These are phyloP conservation scores for Callitettix versicolor DNA, from an alignment of 1,140 invertebrate genomes.

Conservation along the genomic window DNA sequence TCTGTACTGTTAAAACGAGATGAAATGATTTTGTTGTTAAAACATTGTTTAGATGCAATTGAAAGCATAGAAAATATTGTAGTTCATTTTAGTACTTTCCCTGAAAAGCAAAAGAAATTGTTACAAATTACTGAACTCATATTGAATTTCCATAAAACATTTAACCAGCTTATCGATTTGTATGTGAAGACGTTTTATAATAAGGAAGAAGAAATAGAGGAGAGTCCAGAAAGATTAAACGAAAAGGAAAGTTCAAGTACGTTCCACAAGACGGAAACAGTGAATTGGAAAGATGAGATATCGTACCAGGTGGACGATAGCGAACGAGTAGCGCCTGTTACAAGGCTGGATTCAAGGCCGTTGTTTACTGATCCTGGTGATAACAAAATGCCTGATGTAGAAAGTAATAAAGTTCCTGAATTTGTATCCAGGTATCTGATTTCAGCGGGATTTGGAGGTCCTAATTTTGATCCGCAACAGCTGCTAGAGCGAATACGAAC, in stretches of 20 bases:
- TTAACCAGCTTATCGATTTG: neutral
- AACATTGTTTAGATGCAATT: too few relatives aligned
- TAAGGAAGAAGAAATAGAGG: neutral
- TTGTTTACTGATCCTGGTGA: slow-evolving; percentile 27
- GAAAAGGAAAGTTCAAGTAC: neutral
- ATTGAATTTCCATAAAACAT: neutral
- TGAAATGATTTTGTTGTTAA: too few relatives aligned
- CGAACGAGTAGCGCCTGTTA: slow-evolving; percentile 27
- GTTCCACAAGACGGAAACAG: neutral
- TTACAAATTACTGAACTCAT: neutral
- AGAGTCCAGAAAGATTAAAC: neutral
- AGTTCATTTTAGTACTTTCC: neutral
- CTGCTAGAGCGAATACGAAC: slow-evolving; percentile 46
- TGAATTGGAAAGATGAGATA: slow-evolving; percentile 16
- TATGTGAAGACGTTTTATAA: neutral
- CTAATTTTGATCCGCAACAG: slow-evolving; percentile 41
- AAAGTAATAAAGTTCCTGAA: slow-evolving; percentile 18
- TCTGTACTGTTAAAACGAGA: too few relatives aligned
- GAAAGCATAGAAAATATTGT: too few relatives aligned
- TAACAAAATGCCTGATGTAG: slow-evolving; percentile 16
- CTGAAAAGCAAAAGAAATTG: neutral
- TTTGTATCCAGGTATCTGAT: slow-evolving; percentile 17
- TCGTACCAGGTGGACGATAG: slow-evolving; percentile 15
- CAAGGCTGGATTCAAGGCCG: slow-evolving; percentile 31
- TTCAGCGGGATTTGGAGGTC: slow-evolving; percentile 22